Base-by-base conservation (phyloP, 2,888 invertebrate species). In the Prenolepis imparis region DNA sequence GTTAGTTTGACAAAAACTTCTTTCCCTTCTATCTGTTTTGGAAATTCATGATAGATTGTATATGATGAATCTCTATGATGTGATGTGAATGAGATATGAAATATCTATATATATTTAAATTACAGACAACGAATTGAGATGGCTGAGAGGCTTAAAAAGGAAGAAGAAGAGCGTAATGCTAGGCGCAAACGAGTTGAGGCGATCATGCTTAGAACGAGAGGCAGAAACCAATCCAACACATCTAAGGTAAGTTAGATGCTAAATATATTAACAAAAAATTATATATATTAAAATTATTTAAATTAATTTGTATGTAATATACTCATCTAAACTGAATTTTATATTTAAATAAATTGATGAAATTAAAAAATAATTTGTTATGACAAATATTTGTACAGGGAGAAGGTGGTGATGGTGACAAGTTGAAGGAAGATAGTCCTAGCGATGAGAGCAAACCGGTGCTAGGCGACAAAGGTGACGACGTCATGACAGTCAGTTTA, bases 111-210 rank as follows among this genome's bases (percentile, higher is more conserved):
- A 36, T 48, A 66, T 18, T 72, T 77, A 83, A 75, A 81, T 90
- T 92, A 41, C 78, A 96, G 96, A 90, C 96, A 97, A 94, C 97
- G 98, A 92, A 96, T 97, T 88, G 98, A 98, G 95, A 97, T 97
- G 94, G 97, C 97, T 75, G 98, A 98, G 94, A 96, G 97, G 84
- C 95, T 97, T 85, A 97, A 97, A 93, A 97, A 97, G 89, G 99
- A 99, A 94, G 99, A 99, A 95, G 97, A 97, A 93, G 99, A 99
- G 94, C 96, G 99, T 83, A 96, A 98, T 92, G 97, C 97, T 84
- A 96, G 99, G 92, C 97, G 98, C 92, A 98, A 98, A 95, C 96
- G 98, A 83, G 98, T 98, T 36, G 98, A 98, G 95, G 98, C 98
- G 81, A 98, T 98, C 92, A 98, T 98, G 98, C 96, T 97, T 77